phyloP scores from a whole-genome alignment of 1,140 invertebrate genomes.

The Drosophila lacteicornis region DNA sequence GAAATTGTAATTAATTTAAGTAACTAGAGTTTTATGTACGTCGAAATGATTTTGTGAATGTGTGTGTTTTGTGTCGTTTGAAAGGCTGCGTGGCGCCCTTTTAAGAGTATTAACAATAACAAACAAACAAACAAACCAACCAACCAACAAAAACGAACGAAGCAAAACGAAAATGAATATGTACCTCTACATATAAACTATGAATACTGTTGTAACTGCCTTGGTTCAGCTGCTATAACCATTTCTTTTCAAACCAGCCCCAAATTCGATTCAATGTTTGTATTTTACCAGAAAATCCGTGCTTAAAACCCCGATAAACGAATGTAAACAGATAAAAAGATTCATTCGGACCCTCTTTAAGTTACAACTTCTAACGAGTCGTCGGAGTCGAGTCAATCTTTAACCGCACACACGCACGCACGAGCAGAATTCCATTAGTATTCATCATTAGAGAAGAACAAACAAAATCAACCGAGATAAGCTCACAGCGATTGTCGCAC shows the following conservation, averaged over 20 bases:
- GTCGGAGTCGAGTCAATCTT: conserved; percentile 14
- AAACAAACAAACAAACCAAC: conserved; percentile 47
- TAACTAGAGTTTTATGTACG: conserved; percentile 79
- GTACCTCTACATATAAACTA: conserved; percentile 60
- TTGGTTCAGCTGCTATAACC: conserved; percentile 70
- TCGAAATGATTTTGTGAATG: conserved; percentile 70
- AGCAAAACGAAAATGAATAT: conserved; percentile 49
- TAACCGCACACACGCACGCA: conserved; percentile 37
- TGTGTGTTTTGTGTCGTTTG: conserved; percentile 79
- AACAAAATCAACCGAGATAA: conserved; percentile 43
- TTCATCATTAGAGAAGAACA: conserved; percentile 58
- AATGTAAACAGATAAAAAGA: conserved; percentile 37
- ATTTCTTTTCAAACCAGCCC: conserved; percentile 71
- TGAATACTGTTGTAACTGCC: conserved; percentile 77
- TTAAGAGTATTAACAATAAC: conserved; percentile 76
- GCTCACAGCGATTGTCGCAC: conserved; percentile 43
- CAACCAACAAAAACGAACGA: conserved; percentile 48
- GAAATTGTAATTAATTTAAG: conserved; percentile 81
- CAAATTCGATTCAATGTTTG: conserved; percentile 53
- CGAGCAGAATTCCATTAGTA: conserved; percentile 73
- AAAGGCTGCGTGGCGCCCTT: conserved; percentile 66
- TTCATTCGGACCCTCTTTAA: conserved; percentile 7
- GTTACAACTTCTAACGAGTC: conserved; percentile 14
- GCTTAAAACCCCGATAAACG: conserved; percentile 40
- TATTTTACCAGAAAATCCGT: conserved; percentile 42